These are phyloP conservation scores for Oreortyx pictus DNA, from an alignment of 2,797 vertebrate species.

Conservation along the genomic window DNA sequence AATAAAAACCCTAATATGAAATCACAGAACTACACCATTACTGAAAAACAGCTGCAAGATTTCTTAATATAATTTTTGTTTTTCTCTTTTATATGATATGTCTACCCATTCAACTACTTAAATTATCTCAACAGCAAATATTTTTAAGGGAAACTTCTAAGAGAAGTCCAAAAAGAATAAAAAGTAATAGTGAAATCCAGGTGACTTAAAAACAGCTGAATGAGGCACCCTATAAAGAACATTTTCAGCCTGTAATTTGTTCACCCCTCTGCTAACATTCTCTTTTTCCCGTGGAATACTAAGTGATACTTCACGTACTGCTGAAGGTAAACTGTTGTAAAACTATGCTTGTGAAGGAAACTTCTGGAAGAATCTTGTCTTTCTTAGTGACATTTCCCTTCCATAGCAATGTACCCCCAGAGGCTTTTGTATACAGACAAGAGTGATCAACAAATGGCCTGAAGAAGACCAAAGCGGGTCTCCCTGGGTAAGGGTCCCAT, in stretches of 20 bases:
- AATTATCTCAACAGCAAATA: not conserved
- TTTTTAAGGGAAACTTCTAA: not conserved
- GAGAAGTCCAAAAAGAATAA: not conserved
- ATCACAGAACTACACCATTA: not conserved
- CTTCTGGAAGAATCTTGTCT: not conserved
- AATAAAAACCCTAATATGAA: not conserved
- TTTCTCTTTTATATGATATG: accelerated
- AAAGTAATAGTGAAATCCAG: not conserved
- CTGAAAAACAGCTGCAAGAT: not conserved
- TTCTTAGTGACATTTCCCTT: not conserved
- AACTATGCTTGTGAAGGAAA: not conserved
- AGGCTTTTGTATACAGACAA: not conserved
- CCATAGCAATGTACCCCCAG: not conserved
- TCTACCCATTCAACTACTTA: not conserved
- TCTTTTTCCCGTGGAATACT: not conserved
- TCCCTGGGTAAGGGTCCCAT: not conserved
- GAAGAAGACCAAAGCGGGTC: not conserved
- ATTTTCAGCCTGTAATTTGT: not conserved
- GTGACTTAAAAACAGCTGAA: not conserved
- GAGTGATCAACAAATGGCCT: constrained; percentile 14
- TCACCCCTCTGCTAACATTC: not conserved
- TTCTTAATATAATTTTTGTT: not conserved
- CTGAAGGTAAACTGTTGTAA: not conserved
- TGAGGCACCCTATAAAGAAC: not conserved
- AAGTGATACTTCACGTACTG: not conserved